phyloP scores from a whole-genome alignment of 2,113 vertebrate species.

The Trematomus loennbergii region DNA sequence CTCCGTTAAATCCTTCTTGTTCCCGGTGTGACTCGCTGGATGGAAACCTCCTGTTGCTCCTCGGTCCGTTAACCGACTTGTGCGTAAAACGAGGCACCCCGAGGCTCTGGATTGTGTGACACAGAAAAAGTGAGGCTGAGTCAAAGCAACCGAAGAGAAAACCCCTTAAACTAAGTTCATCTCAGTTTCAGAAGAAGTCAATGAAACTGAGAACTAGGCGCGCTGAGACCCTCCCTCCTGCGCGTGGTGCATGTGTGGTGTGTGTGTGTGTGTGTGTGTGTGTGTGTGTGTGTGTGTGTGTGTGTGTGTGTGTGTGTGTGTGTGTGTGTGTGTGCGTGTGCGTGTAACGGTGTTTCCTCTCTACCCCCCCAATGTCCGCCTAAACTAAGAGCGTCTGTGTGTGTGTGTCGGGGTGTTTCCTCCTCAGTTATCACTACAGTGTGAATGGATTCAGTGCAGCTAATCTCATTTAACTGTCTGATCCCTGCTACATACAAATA shows the following conservation, averaged over 20 bases:
- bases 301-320: too few relatives aligned
- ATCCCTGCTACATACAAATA: background rate
- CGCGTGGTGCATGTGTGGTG: background rate
- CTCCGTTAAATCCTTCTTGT: conserved; percentile 3
- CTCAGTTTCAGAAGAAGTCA: conserved; percentile 21
- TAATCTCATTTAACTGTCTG: conserved; percentile 49
- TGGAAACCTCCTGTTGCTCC: conserved; percentile 65
- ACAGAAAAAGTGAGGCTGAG: background rate
- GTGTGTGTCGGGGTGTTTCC: conserved; percentile 48
- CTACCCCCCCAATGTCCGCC: background rate
- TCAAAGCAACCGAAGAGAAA: background rate
- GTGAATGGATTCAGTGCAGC: conserved; percentile 31
- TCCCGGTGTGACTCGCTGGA: background rate
- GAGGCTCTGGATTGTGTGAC: background rate
- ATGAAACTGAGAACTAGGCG: conserved; percentile 29
- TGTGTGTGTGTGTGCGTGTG: conserved; percentile 11
- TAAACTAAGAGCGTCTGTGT: background rate
- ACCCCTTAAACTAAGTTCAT: conserved; percentile 4
- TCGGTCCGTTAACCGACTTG: background rate
- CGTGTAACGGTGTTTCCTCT: conserved; percentile 49
- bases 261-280: background rate
- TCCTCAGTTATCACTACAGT: conserved; percentile 38
- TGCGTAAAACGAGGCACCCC: conserved; percentile 12
- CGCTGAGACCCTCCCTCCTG: conserved; percentile 41
- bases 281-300: too few relatives aligned